phyloP scores from a whole-genome alignment of 2,888 invertebrate genomes.

The Rotaria socialis region DNA sequence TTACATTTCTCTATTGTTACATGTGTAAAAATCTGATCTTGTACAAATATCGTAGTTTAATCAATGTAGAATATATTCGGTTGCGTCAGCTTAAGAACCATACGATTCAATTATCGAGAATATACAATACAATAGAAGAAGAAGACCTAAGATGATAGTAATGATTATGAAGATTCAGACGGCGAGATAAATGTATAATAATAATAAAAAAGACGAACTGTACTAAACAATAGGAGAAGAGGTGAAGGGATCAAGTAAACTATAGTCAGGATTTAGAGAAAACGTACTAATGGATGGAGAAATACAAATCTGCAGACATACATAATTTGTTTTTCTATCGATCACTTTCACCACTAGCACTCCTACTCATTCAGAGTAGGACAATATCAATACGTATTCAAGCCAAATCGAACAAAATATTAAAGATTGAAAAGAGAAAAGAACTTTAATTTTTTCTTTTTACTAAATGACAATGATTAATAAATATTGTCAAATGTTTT shows the following conservation, averaged over 20 bases:
- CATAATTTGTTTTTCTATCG: neutral
- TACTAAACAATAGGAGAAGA: neutral
- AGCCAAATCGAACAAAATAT: neutral
- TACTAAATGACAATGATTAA: neutral
- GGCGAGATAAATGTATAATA: neutral
- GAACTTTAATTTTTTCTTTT: neutral
- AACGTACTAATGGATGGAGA: neutral
- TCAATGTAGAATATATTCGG: neutral
- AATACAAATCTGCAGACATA: neutral
- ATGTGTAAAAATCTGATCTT: constrained; percentile 24
- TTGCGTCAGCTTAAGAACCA: neutral
- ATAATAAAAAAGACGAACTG: neutral
- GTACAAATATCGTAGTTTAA: neutral
- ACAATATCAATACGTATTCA: neutral
- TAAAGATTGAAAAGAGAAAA: neutral
- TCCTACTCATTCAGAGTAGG: neutral
- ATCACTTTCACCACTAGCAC: neutral
- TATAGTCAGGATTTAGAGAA: neutral
- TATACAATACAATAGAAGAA: neutral
- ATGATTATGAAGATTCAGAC: neutral
- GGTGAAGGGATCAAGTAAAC: neutral
- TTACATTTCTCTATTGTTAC: constrained; percentile 22
- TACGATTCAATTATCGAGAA: constrained; percentile 16
- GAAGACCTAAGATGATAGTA: neutral
- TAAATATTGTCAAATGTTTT: neutral